Percentiles rank a stretch among this genome's conserved stretches.
Conservation (phyloP, 2,113 vertebrate genomes). For the Mandrillus leucophaeus region DNA sequence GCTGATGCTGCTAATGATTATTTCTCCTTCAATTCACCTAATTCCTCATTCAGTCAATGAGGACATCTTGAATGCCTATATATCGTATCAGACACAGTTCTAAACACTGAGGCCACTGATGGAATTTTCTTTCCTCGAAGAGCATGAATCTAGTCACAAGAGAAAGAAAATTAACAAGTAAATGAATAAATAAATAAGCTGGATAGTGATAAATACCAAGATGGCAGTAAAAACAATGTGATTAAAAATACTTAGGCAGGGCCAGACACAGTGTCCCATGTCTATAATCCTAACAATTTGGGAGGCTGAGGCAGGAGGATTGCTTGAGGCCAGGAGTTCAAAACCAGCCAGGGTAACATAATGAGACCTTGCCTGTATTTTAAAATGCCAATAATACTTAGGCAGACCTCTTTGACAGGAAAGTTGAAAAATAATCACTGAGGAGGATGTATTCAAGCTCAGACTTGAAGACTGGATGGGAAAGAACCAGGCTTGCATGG, state of each 20-base stretch:
- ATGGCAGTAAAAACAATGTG: background rate
- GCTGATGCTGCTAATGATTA: background rate
- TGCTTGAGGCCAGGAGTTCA: no score
- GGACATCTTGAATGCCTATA: background rate
- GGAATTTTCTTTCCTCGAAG: background rate
- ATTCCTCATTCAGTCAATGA: background rate
- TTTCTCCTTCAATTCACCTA: background rate
- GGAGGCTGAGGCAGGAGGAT: no score
- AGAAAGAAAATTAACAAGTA: background rate
- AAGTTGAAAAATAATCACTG: background rate
- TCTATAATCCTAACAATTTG: no score
- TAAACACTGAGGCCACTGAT: background rate
- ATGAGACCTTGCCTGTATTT: background rate
- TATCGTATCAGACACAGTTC: background rate
- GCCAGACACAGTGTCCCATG: background rate
- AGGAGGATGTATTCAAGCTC: background rate
- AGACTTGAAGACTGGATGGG: no score
- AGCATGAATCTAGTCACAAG: background rate
- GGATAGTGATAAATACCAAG: background rate
- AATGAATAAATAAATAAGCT: background rate
- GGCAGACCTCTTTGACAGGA: background rate
- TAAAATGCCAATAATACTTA: background rate
- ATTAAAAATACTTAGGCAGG: background rate
- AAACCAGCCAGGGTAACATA: no score
- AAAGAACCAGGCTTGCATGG: background rate